A percentile compares a stretch with the other conserved stretches of the same genome.
Evolutionary conservation across 1,140 invertebrate genomes (phyloP).

Genomic region (Leptinotarsa undecemlineata): DNA sequence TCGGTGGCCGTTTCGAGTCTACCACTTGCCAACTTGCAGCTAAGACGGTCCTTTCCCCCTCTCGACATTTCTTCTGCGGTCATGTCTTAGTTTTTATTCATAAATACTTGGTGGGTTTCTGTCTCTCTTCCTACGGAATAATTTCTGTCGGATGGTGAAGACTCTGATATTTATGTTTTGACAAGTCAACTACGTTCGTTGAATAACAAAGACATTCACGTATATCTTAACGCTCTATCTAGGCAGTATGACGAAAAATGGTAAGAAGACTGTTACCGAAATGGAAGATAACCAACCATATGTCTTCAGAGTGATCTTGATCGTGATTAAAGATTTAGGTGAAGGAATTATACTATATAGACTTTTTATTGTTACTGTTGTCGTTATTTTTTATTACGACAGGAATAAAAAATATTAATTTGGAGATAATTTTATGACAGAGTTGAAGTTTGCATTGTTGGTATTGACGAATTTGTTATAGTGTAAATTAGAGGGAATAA

Average conservation of each 20-base stretch:
- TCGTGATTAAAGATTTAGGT: constrained; percentile 2
- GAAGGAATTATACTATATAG: background rate
- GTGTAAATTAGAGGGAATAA: no score
- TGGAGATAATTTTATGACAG: background rate
- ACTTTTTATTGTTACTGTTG: background rate
- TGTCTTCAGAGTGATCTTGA: background rate
- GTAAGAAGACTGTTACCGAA: constrained; percentile 15
- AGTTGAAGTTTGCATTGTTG: background rate
- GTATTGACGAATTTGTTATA: no score
- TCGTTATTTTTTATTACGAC: background rate
- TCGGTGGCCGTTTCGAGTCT: constrained; percentile 1
- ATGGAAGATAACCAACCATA: constrained; percentile 12
- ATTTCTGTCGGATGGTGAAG: constrained; percentile 1
- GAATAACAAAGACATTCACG: constrained; percentile 21
- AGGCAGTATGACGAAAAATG: constrained; percentile 19
- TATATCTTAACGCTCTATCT: constrained; percentile 28
- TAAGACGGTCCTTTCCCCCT: background rate
- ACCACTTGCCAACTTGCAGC: constrained; percentile 9
- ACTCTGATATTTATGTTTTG: constrained; percentile 22
- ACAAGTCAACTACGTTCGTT: constrained; percentile 22
- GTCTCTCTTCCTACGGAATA: constrained; percentile 5
- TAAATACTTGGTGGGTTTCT: background rate
- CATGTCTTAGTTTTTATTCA: constrained; percentile 20
- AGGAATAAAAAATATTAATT: background rate
- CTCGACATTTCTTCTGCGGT: background rate